Conservation (phyloP, 2,113 vertebrate species). For the Festucalex cinctus region DNA sequence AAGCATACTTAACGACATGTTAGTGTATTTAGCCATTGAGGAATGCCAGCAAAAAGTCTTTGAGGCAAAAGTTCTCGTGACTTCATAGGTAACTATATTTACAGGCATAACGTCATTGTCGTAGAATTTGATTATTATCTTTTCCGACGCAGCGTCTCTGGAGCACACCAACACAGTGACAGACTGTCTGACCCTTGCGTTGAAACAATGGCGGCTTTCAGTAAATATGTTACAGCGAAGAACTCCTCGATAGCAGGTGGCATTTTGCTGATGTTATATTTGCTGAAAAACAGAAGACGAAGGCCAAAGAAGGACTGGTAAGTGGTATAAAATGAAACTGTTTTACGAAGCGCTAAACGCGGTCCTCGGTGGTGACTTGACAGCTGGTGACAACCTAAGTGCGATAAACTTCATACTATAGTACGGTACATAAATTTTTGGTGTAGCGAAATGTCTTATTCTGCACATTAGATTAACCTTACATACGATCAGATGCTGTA, state of each 20-base stretch:
- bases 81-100: background rate
- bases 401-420: background rate
- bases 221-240: constrained; percentile 84
- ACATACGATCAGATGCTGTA: background rate
- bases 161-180: background rate
- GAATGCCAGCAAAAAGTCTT: background rate
- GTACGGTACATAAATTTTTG: background rate
- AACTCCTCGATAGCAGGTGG: constrained; percentile 83
- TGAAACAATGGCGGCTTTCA: constrained; percentile 84
- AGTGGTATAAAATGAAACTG: background rate
- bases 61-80: background rate
- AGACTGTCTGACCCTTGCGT: constrained; percentile 26
- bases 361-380: no score
- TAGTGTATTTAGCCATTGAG: background rate
- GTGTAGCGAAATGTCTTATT: background rate
- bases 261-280: constrained; percentile 74
- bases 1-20: background rate
- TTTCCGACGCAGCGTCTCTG: background rate
- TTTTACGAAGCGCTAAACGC: background rate
- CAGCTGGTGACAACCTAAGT: constrained; percentile 1
- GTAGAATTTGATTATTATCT: background rate
- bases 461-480: background rate
- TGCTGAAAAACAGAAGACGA: constrained; percentile 73
- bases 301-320: constrained; percentile 62
- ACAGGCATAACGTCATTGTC: background rate